These are phyloP conservation scores for Eulemur rufifrons DNA, from an alignment of 2,113 vertebrate species.

Conservation along the genomic window DNA sequence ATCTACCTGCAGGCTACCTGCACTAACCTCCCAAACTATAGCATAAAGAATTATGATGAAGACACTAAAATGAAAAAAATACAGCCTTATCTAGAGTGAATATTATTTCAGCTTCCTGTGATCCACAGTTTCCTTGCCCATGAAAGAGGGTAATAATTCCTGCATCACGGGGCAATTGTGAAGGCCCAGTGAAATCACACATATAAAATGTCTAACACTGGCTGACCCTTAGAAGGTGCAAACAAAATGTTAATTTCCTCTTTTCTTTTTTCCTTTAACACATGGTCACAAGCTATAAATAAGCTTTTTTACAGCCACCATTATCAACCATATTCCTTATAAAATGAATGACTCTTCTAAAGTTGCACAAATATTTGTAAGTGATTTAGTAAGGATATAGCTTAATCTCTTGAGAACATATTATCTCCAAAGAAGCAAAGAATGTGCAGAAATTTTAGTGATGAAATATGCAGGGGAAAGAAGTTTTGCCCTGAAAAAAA, in stretches of 20 bases:
- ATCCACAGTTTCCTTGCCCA: not conserved
- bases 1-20: not conserved
- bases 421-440: not conserved
- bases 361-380: not conserved
- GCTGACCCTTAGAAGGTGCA: not conserved
- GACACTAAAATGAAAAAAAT: not conserved
- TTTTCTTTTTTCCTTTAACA: not conserved
- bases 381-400: not conserved
- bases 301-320: not conserved
- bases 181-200: not conserved
- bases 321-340: not conserved
- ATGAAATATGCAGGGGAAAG: not conserved
- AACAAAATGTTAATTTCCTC: not conserved
- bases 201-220: not conserved
- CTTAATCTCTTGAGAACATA: not conserved
- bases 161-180: not conserved
- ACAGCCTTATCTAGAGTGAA: not conserved
- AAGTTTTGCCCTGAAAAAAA: not conserved
- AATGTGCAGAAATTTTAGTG: not conserved
- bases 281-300: not conserved
- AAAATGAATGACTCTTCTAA: not conserved
- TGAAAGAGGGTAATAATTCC: not conserved
- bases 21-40: not conserved
- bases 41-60: not conserved
- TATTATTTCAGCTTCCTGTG: not conserved